Evolutionary conservation across 2,888 invertebrate genomes (phyloP), one percentile per base, ranked within the genome.

Genomic region (Tetramorium bicarinatum): DNA sequence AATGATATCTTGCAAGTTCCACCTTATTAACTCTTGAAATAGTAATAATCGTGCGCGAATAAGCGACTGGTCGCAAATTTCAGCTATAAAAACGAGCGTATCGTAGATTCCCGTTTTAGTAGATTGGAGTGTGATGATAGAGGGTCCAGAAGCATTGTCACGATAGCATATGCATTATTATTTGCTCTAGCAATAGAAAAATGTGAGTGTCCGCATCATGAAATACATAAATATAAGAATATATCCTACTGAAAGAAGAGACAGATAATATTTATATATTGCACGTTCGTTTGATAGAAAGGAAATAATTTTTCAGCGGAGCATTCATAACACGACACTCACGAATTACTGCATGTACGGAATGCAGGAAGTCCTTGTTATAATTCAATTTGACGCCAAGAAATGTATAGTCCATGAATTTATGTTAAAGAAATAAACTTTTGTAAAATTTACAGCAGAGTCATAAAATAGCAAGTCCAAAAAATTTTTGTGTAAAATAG

Each of bases 101-200:
- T 79, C 47, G 47, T 18, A 59, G 25, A 47, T 79, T 56, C 34
- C 59, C 21, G 34, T 61, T 61, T 79, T 67, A 69, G 47, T 9
- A 61, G 56, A 67, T 66, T 66, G 18, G 52, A 47, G 44, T 49
- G 54, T 52, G 15, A 56, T 44, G 44, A 56, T 21, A 79, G 62
- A 52, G 21, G 67, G 56, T 79, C 69, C 79, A 79, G 79, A 79
- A 67, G 79, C 79, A 38, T 49, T 13, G 56, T 79, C 79, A 79
- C 79, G 69, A 59, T 79, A 59, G 59, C 69, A 69, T 67, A 69
- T 79, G 79, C 56, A 69, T 79, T 69, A 79, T 59, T 34, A 67
- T 38, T 49, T 25, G 34, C 38, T 64, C 15, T 34, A 34, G 52
- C 38, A 15, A 41, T 4, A 47, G 41, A 67, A 34, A 59, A 56